Percentiles rank a stretch among this genome's conserved stretches.
Evolutionary conservation across 2,113 vertebrate genomes (phyloP).

Genomic region (Pholis gunnellus): DNA sequence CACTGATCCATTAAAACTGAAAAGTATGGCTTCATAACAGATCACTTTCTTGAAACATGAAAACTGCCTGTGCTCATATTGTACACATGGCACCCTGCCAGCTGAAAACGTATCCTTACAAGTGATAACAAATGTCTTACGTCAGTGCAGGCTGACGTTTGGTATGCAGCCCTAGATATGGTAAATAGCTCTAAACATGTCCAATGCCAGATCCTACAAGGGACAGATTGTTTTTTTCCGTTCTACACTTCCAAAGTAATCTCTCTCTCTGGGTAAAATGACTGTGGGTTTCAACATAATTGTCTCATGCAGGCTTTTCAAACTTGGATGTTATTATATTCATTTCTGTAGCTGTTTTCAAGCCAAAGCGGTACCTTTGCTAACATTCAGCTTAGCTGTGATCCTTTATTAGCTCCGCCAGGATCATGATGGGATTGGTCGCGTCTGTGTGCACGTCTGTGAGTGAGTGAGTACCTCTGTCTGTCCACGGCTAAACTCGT

Average conservation of each 20-base stretch:
- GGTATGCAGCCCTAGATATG: constrained; percentile 21
- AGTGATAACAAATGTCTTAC: constrained; percentile 13
- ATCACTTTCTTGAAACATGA: not conserved
- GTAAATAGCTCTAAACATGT: not conserved
- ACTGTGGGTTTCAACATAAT: not conserved
- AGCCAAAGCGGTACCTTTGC: constrained; percentile 9
- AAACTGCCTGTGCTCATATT: not conserved
- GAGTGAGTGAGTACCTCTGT: too few relatives aligned
- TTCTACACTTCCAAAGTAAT: not conserved
- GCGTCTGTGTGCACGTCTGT: too few relatives aligned
- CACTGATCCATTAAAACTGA: constrained; percentile 8
- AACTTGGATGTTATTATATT: constrained; percentile 10
- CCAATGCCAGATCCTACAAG: not conserved
- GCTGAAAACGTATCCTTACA: not conserved
- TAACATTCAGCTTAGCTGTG: not conserved
- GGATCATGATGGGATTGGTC: too few relatives aligned
- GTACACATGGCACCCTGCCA: not conserved
- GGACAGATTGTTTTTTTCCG: constrained; percentile 9
- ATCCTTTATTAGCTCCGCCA: not conserved
- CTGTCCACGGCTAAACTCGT: too few relatives aligned
- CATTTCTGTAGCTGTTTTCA: not conserved
- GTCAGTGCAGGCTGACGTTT: not conserved
- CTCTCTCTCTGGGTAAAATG: constrained; percentile 3
- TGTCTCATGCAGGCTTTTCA: constrained; percentile 9
- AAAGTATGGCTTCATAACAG: not conserved